Evolutionary conservation across 92 coral and sea anemone genomes (phyloP).

Genomic region (Epizoanthus rinbou): DNA sequence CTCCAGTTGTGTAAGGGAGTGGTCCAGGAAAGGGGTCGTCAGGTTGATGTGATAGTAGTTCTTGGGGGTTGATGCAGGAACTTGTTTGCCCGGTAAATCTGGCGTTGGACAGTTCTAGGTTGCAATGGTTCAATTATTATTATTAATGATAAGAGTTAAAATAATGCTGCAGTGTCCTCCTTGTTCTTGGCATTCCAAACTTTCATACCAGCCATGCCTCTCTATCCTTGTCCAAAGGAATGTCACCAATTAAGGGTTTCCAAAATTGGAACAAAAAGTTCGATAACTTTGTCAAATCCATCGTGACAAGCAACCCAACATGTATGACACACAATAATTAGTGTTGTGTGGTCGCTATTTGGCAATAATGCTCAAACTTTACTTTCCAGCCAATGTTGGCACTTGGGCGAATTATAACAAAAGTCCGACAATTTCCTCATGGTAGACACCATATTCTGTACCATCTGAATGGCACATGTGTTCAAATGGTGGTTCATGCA

Average conservation of each 20-base stretch:
- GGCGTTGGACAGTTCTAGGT: constrained; percentile 48
- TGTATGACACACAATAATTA: constrained; percentile 39
- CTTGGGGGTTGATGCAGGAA: constrained; percentile 55
- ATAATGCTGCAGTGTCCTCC: too few relatives aligned
- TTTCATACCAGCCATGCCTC: too few relatives aligned
- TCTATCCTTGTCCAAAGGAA: constrained; percentile 16
- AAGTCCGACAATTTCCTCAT: constrained; percentile 19
- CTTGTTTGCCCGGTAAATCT: constrained; percentile 52
- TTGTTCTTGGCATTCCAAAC: too few relatives aligned
- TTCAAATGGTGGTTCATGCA: constrained; percentile 61
- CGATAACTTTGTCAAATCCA: constrained; percentile 42
- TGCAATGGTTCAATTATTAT: constrained; percentile 39
- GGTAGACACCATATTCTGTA: constrained; percentile 33
- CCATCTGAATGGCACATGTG: constrained; percentile 49
- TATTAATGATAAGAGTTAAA: too few relatives aligned
- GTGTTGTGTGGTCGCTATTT: constrained; percentile 46
- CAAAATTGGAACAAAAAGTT: not conserved
- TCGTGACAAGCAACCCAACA: constrained; percentile 46
- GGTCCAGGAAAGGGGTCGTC: constrained; percentile 54
- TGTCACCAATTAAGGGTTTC: not conserved
- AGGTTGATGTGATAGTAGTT: constrained; percentile 58
- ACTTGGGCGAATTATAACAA: constrained; percentile 41
- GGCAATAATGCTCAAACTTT: constrained; percentile 38
- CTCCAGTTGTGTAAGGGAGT: constrained; percentile 57
- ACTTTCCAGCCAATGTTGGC: constrained; percentile 40